Conservation (phyloP, 2,888 invertebrate genomes). For the Penaeus monodon region DNA sequence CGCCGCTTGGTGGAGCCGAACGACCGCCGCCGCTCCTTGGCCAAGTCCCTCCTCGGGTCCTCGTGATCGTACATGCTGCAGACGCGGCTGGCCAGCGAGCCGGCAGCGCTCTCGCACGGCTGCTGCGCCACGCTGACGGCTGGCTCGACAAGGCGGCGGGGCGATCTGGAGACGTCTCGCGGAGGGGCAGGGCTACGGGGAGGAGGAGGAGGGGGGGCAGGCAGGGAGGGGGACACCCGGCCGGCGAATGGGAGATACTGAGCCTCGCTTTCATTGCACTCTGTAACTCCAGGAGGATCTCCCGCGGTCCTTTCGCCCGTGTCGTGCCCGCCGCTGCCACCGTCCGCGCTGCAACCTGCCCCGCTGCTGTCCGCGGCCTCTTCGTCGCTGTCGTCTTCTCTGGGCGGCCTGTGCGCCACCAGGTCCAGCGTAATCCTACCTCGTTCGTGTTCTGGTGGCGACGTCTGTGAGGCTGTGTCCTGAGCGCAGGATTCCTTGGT, state of each 20-base stretch:
- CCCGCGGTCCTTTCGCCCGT: conserved; percentile 22
- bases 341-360: background rate
- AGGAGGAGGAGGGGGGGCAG: conserved; percentile 37
- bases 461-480: conserved; percentile 59
- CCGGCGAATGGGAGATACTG: background rate
- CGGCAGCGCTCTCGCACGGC: conserved; percentile 43
- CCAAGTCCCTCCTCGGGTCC: background rate
- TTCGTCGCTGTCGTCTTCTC: conserved; percentile 33
- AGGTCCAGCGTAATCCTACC: conserved; percentile 51
- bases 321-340: conserved; percentile 1
- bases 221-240: conserved; percentile 35
- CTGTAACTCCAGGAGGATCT: background rate
- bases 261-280: background rate
- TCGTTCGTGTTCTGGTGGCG: conserved; percentile 50
- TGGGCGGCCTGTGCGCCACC: conserved; percentile 45
- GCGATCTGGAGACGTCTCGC: conserved; percentile 25
- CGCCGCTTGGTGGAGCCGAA: conserved; percentile 39
- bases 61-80: conserved; percentile 42
- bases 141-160: conserved; percentile 29
- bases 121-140: conserved; percentile 28
- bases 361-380: conserved; percentile 17
- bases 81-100: conserved; percentile 47
- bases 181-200: conserved; percentile 40
- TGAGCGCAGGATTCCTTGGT: conserved; percentile 50
- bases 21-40: conserved; percentile 29